Conservation (phyloP, 2,113 vertebrate species). For the Oncorhynchus masou region DNA sequence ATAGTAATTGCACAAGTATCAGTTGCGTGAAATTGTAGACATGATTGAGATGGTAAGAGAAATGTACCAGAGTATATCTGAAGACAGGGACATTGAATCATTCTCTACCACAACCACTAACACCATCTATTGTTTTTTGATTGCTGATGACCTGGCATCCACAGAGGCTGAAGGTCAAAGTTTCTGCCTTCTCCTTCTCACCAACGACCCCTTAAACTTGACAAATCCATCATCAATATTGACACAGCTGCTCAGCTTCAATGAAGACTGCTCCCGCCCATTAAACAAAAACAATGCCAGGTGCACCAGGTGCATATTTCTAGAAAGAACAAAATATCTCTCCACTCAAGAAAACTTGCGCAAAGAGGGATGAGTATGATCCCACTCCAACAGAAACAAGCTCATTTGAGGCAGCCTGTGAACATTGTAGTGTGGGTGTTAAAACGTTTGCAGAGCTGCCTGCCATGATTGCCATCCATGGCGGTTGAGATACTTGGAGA, state of each 20-base stretch:
- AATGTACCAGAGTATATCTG: no score
- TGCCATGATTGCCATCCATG: background rate
- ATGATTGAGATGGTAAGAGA: no score
- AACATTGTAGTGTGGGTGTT: background rate
- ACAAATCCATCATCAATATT: slow-evolving; percentile 41
- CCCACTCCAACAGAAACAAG: slow-evolving; percentile 1
- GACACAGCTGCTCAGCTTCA: slow-evolving; percentile 7
- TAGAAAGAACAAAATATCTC: background rate
- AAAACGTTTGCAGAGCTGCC: background rate
- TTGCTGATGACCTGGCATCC: background rate
- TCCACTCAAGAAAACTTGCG: background rate
- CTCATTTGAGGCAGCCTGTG: background rate
- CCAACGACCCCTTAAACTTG: slow-evolving; percentile 40
- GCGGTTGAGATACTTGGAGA: background rate
- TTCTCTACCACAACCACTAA: background rate
- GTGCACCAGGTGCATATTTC: background rate
- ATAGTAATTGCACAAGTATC: no score
- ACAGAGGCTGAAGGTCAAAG: slow-evolving; percentile 4
- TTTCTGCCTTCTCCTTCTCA: slow-evolving; percentile 13
- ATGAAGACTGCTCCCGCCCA: slow-evolving; percentile 9
- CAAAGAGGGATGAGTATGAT: background rate
- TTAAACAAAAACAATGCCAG: background rate
- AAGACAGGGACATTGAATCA: no score
- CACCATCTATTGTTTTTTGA: slow-evolving; percentile 27
- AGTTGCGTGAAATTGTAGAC: no score